Conservation (phyloP, 2,113 vertebrate genomes). For the Triplophysa dalaica region DNA sequence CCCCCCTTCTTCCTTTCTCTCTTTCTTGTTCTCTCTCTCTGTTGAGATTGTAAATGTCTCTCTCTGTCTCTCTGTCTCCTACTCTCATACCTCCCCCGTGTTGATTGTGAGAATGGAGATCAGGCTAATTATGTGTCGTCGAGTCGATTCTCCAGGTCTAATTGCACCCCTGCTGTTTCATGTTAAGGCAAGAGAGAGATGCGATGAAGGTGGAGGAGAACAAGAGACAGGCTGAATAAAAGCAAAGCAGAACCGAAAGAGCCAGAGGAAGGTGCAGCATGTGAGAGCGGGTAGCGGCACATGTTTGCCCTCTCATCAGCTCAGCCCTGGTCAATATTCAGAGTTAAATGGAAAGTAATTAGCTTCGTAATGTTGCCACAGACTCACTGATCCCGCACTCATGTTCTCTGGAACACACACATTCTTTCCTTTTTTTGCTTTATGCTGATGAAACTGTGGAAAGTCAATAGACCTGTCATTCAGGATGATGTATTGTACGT, state of each 20-base stretch:
- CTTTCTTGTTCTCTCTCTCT: not conserved
- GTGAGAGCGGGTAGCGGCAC: conserved; percentile 6
- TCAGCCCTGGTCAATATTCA: conserved; percentile 29
- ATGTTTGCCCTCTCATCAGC: conserved; percentile 50
- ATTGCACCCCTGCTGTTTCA: conserved; percentile 48
- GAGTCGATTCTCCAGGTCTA: conserved; percentile 43
- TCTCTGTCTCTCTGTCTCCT: not conserved
- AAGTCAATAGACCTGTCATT: conserved; percentile 29
- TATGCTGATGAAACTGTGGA: conserved; percentile 30
- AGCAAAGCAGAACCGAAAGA: conserved; percentile 1
- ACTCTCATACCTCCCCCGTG: conserved; percentile 60
- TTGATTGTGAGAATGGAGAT: conserved; percentile 64
- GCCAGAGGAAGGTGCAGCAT: not conserved
- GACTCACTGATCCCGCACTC: not conserved
- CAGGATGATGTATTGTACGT: conserved; percentile 18
- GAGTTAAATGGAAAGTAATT: conserved; percentile 46
- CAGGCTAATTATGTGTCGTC: conserved; percentile 53
- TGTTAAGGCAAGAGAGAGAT: conserved; percentile 38
- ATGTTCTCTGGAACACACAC: not conserved
- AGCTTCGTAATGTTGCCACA: conserved; percentile 33
- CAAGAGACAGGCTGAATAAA: not conserved
- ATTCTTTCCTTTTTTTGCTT: not conserved
- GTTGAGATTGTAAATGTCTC: too few species aligned
- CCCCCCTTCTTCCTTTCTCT: too few species aligned
- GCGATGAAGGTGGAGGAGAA: conserved; percentile 15